phyloP scores from a whole-genome alignment of 2,888 invertebrate species.

The Heliconius ethilla region DNA sequence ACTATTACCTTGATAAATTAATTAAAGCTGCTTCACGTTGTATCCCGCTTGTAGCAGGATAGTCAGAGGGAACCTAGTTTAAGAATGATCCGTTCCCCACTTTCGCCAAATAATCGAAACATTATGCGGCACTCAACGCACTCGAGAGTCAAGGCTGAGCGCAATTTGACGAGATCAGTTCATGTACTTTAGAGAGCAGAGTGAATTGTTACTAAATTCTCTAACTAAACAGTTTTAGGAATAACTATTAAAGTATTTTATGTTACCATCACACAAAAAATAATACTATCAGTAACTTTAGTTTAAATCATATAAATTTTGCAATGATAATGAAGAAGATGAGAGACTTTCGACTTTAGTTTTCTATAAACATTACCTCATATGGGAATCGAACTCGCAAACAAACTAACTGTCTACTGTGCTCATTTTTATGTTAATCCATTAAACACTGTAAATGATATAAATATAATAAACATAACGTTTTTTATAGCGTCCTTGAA shows the following conservation, averaged over 20 bases:
- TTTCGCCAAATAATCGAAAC: background rate
- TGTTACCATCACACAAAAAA: too few relatives aligned
- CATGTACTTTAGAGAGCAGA: too few relatives aligned
- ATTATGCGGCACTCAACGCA: background rate
- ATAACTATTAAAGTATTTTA: too few relatives aligned
- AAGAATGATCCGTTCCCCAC: background rate
- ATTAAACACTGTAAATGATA: background rate
- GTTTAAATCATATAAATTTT: too few relatives aligned
- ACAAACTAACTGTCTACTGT: background rate
- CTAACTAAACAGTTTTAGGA: too few relatives aligned
- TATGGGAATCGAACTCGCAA: background rate
- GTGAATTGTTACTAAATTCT: too few relatives aligned
- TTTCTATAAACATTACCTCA: background rate
- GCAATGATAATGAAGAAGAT: too few relatives aligned
- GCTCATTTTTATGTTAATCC: background rate
- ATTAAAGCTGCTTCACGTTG: background rate
- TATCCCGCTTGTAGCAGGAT: background rate
- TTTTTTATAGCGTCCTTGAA: conserved; percentile 6
- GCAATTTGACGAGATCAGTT: too few relatives aligned
- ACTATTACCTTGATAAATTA: background rate
- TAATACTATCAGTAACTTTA: too few relatives aligned
- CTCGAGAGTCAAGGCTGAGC: too few relatives aligned
- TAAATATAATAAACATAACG: background rate
- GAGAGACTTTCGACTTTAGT: background rate
- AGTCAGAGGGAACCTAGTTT: background rate